These are phyloP conservation scores for Lophius americanus DNA, from an alignment of 2,797 vertebrate species.

Conservation along the genomic window DNA sequence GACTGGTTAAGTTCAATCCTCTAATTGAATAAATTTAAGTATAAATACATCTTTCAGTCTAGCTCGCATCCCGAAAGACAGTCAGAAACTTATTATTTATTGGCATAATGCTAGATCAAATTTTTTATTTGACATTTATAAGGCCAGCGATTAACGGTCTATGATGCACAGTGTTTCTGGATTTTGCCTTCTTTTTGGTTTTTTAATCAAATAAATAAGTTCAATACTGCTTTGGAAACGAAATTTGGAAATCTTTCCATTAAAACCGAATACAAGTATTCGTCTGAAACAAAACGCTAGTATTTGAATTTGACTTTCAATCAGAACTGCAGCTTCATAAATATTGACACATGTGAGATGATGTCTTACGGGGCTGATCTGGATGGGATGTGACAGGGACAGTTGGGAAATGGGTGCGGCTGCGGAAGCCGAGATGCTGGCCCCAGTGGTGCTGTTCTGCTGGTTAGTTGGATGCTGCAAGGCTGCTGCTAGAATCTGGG, in stretches of 20 bases:
- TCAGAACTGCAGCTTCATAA: not conserved
- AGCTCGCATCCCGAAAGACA: not conserved
- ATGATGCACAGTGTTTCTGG: not conserved
- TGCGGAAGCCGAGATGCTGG: conserved; percentile 97
- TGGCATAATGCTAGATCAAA: not conserved
- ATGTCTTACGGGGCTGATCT: conserved; percentile 89
- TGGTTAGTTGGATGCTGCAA: conserved; percentile 97
- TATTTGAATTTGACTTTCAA: not conserved
- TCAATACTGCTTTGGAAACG: not conserved
- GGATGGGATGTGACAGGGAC: conserved; percentile 97
- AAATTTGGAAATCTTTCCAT: not conserved
- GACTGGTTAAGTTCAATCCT: no score
- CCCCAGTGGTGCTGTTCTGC: conserved; percentile 94
- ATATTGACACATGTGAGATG: not conserved
- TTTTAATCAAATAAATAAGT: not conserved
- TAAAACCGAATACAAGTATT: not conserved
- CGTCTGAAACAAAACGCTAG: not conserved
- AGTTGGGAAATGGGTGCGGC: conserved; percentile 98
- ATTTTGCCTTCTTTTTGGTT: not conserved
- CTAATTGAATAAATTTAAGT: no score
- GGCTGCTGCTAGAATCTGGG: conserved; percentile 95
- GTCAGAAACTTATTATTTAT: not conserved
- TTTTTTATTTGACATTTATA: not conserved
- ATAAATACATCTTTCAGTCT: conserved; percentile 1
- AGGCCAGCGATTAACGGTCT: not conserved